phyloP scores from a whole-genome alignment of 2,888 invertebrate genomes.

The Orchestes rusci region DNA sequence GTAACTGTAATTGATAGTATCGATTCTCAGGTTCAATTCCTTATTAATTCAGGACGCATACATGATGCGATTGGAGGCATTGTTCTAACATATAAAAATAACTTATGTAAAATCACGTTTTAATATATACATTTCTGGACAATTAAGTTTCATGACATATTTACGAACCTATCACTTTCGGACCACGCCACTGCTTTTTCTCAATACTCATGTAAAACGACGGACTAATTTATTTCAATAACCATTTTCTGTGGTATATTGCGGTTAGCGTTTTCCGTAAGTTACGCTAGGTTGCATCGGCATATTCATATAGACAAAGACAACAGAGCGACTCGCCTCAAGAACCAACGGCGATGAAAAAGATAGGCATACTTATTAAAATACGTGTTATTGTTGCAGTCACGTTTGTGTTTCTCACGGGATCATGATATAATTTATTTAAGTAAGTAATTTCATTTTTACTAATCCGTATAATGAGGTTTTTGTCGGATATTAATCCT shows the following conservation, averaged over 20 bases:
- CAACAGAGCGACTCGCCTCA: neutral
- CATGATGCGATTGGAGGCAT: too few species aligned
- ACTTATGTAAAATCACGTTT: too few species aligned
- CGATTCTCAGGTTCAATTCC: too few species aligned
- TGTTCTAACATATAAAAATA: too few species aligned
- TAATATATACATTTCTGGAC: too few species aligned
- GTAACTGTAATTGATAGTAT: too few species aligned
- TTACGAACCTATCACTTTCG: too few species aligned
- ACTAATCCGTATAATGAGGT: constrained; percentile 27
- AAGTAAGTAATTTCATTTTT: constrained; percentile 34
- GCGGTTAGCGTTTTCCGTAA: constrained; percentile 38
- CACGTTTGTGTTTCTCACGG: constrained; percentile 47
- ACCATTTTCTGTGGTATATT: constrained; percentile 38
- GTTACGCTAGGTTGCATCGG: constrained; percentile 37
- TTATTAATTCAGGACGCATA: too few species aligned
- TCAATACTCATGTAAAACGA: too few species aligned
- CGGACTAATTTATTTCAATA: constrained; percentile 32
- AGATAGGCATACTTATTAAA: constrained; percentile 42
- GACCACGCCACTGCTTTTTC: constrained; percentile 1
- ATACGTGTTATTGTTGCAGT: constrained; percentile 46
- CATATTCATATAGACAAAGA: constrained; percentile 18
- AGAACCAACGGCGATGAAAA: constrained; percentile 24
- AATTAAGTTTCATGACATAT: too few species aligned
- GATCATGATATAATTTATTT: constrained; percentile 38
- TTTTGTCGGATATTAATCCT: too few species aligned